Conservation (phyloP, 64 coral and sea anemone genomes). For the Pocillopora damicornis region DNA sequence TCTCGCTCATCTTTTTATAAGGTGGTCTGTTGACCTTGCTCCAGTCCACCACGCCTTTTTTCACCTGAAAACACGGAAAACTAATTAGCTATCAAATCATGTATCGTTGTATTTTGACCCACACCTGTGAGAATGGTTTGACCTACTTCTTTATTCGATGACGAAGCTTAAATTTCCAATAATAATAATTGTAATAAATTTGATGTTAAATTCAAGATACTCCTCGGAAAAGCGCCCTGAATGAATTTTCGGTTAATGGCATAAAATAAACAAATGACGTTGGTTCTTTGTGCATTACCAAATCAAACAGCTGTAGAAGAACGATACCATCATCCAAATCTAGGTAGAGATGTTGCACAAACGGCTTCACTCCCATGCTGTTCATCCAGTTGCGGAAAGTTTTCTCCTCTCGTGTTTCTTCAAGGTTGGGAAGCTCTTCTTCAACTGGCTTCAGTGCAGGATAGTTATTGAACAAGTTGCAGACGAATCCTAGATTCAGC, state of each 20-base stretch:
- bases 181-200: too few relatives aligned
- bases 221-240: neutral
- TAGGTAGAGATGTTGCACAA: conserved; percentile 77
- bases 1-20: conserved; percentile 86
- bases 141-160: too few relatives aligned
- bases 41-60: conserved; percentile 77
- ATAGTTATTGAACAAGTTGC: conserved; percentile 83
- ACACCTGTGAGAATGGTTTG: too few relatives aligned
- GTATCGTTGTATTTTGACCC: too few relatives aligned
- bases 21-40: conserved; percentile 80
- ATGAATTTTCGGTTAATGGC: neutral
- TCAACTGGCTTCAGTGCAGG: conserved; percentile 66
- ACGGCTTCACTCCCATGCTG: conserved; percentile 89
- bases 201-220: too few relatives aligned
- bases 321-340: conserved; percentile 78
- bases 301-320: conserved; percentile 85
- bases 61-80: conserved; percentile 48
- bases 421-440: conserved; percentile 73
- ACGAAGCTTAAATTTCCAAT: too few relatives aligned
- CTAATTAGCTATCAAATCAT: neutral
- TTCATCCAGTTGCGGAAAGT: conserved; percentile 99
- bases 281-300: conserved; percentile 32
- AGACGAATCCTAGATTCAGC: conserved; percentile 86
- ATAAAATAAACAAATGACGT: neutral
- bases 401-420: conserved; percentile 96